These are phyloP conservation scores for Acronicta leporina DNA, from an alignment of 2,888 invertebrate genomes.

Conservation along the genomic window DNA sequence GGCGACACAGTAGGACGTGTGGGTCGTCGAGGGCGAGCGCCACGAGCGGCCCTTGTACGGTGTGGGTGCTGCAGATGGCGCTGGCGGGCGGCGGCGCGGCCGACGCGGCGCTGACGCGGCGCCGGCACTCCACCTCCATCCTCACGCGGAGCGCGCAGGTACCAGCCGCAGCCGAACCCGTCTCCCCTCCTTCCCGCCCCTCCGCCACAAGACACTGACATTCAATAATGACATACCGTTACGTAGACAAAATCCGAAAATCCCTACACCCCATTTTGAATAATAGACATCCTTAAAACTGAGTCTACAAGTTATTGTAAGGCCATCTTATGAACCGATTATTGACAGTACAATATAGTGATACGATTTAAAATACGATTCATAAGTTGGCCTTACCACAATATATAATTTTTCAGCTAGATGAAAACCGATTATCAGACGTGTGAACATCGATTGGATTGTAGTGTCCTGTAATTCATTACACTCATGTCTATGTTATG, in stretches of 20 bases:
- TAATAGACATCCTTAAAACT: too few species aligned
- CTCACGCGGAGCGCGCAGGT: conserved; percentile 91
- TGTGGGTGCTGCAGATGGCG: conserved; percentile 81
- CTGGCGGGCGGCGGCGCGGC: conserved; percentile 68
- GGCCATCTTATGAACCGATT: too few species aligned
- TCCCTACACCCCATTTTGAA: neutral
- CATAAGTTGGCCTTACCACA: too few species aligned
- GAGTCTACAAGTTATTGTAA: too few species aligned
- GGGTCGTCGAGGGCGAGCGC: conserved; percentile 17
- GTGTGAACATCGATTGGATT: too few species aligned
- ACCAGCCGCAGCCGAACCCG: conserved; percentile 57
- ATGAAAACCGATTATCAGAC: too few species aligned
- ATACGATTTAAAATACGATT: too few species aligned
- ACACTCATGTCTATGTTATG: too few species aligned
- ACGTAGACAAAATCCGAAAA: conserved; percentile 21
- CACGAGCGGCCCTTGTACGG: conserved; percentile 58
- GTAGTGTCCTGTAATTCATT: too few species aligned
- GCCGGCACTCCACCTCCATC: conserved; percentile 93
- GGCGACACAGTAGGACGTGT: conserved; percentile 67
- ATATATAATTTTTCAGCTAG: too few species aligned
- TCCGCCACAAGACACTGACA: neutral
- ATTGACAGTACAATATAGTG: too few species aligned
- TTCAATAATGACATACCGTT: conserved; percentile 25
- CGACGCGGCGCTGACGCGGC: conserved; percentile 91
- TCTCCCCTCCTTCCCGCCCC: neutral